phyloP scores from a whole-genome alignment of 1,140 invertebrate species.

The Bombus breviceps region DNA sequence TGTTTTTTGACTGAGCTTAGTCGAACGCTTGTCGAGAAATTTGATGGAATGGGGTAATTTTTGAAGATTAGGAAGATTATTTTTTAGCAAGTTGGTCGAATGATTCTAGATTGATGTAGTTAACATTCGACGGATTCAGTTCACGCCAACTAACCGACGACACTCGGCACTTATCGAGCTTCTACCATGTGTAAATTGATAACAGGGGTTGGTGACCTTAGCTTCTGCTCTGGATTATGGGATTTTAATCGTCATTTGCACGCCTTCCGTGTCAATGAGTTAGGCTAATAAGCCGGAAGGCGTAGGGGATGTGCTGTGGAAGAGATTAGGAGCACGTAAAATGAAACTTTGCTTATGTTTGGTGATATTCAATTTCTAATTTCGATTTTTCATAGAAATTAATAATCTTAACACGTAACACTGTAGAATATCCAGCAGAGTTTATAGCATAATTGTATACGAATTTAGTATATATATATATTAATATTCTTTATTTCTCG shows the following conservation, averaged over 20 bases:
- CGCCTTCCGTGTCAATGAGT: background rate
- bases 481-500: background rate
- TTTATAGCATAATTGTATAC: background rate
- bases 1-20: too few relatives aligned
- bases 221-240: background rate
- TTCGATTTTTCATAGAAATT: background rate
- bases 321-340: background rate
- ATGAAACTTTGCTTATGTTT: background rate
- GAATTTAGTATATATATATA: background rate
- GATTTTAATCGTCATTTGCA: constrained; percentile 25
- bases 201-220: constrained; percentile 9
- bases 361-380: background rate
- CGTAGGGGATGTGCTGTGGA: too few relatives aligned
- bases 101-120: background rate
- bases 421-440: too few relatives aligned
- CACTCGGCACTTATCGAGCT: constrained; percentile 23
- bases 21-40: too few relatives aligned
- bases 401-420: too few relatives aligned
- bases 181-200: constrained; percentile 5
- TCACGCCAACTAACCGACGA: background rate
- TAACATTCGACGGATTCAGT: constrained; percentile 2
- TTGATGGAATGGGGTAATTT: background rate
- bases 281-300: background rate
- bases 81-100: background rate
- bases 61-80: background rate